Evolutionary conservation across 2,113 vertebrate species (phyloP).

Genomic region (Dascyllus trimaculatus): DNA sequence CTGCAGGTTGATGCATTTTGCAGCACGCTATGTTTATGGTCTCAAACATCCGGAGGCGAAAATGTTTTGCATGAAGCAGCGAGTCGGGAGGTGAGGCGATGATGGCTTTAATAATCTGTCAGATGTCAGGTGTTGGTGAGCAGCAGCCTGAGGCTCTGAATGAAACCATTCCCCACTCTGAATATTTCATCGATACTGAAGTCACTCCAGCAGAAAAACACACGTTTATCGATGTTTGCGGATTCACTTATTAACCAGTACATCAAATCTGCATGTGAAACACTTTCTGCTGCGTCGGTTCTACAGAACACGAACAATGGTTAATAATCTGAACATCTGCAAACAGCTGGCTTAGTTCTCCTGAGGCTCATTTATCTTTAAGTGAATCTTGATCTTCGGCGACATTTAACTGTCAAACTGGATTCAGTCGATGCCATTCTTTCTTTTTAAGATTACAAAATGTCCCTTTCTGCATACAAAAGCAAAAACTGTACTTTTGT

Average conservation of each 20-base stretch:
- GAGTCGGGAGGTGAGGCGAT: slow-evolving; percentile 41
- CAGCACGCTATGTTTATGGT: slow-evolving; percentile 20
- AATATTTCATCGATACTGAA: neutral
- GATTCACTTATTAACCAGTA: slow-evolving; percentile 18
- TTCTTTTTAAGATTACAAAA: too few species aligned
- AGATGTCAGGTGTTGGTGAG: slow-evolving; percentile 21
- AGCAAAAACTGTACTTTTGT: too few species aligned
- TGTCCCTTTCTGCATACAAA: too few species aligned
- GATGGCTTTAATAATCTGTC: slow-evolving; percentile 52
- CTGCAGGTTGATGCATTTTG: slow-evolving; percentile 17
- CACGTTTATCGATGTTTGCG: neutral
- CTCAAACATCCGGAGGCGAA: slow-evolving; percentile 39
- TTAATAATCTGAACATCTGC: too few species aligned
- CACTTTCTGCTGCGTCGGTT: too few species aligned
- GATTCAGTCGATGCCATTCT: too few species aligned
- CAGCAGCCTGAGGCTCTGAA: too few species aligned
- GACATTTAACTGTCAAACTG: too few species aligned
- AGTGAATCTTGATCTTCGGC: too few species aligned
- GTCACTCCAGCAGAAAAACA: slow-evolving; percentile 26
- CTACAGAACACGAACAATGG: too few species aligned
- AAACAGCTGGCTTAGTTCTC: too few species aligned
- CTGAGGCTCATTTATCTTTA: too few species aligned
- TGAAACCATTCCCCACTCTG: neutral
- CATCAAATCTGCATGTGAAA: neutral
- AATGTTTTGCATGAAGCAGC: slow-evolving; percentile 45